phyloP scores from a whole-genome alignment of 2,888 invertebrate genomes.

The Petrolisthes cinctipes region DNA sequence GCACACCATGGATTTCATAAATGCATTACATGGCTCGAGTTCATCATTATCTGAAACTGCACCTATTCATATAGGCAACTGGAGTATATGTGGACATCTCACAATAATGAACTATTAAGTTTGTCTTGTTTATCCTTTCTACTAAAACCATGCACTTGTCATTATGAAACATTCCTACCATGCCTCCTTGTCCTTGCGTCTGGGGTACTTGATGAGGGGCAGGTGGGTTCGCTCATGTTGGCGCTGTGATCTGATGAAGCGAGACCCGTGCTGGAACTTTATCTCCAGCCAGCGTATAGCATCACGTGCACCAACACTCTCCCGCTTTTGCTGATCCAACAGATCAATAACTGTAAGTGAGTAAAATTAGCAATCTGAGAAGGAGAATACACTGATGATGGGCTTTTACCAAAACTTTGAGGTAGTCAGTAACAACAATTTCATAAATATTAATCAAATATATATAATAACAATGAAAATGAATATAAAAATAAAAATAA shows the following conservation, averaged over 20 bases:
- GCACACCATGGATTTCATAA: not conserved
- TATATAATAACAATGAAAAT: too few relatives aligned
- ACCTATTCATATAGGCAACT: too few relatives aligned
- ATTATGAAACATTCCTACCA: slow-evolving; percentile 70
- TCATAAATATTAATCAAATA: too few relatives aligned
- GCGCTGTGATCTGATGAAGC: slow-evolving; percentile 88
- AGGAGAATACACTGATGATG: not conserved
- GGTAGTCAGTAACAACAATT: too few relatives aligned
- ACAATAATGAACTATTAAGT: too few relatives aligned
- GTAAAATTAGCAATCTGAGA: not conserved
- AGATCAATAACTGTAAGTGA: slow-evolving; percentile 82
- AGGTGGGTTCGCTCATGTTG: slow-evolving; percentile 83
- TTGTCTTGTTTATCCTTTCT: too few relatives aligned
- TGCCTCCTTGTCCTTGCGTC: slow-evolving; percentile 80
- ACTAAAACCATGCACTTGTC: too few relatives aligned
- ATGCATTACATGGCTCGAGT: too few relatives aligned
- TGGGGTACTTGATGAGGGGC: slow-evolving; percentile 81
- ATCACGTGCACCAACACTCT: slow-evolving; percentile 85
- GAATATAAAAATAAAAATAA: not conserved
- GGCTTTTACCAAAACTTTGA: too few relatives aligned
- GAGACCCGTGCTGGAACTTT: slow-evolving; percentile 87
- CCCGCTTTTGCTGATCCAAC: slow-evolving; percentile 88
- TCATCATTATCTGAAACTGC: too few relatives aligned
- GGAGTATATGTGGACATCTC: too few relatives aligned
- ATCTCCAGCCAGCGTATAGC: slow-evolving; percentile 93